Percentiles rank a stretch among this genome's conserved stretches.
phyloP scores from a whole-genome alignment of 2,888 invertebrate species.

The Archaeoteleia sp. region DNA sequence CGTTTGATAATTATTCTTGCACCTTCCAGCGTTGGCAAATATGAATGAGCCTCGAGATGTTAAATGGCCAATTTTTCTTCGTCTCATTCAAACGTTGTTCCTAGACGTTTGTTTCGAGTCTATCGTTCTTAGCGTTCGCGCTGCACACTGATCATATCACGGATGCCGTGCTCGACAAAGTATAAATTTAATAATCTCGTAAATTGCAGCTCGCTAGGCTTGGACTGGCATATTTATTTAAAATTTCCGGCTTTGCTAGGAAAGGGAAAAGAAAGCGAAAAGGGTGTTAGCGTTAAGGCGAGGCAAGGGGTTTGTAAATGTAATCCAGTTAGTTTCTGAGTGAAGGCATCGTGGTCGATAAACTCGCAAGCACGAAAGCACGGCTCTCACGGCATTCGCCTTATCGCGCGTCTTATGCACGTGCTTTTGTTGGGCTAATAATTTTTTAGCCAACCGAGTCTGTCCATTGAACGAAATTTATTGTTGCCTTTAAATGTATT shows the following conservation, averaged over 20 bases:
- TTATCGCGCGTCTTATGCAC: constrained; percentile 48
- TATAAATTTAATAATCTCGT: constrained; percentile 46
- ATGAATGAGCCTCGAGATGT: background rate
- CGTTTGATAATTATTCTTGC: no score
- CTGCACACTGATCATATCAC: constrained; percentile 26
- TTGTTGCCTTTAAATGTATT: background rate
- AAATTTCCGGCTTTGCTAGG: constrained; percentile 39
- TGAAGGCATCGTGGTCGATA: constrained; percentile 58
- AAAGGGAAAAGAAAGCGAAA: constrained; percentile 24
- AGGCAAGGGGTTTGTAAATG: constrained; percentile 51
- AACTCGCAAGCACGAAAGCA: constrained; percentile 56
- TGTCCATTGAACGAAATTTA: background rate
- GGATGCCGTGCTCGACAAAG: constrained; percentile 28
- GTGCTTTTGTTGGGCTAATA: constrained; percentile 25
- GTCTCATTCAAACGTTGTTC: background rate
- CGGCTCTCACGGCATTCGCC: constrained; percentile 54
- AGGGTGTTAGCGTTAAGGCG: constrained; percentile 18
- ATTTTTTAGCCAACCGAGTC: background rate
- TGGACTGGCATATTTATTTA: constrained; percentile 44
- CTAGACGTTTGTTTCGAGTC: background rate
- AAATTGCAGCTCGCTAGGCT: constrained; percentile 39
- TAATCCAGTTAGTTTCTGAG: constrained; percentile 59
- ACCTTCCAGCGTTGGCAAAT: no score
- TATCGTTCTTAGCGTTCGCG: constrained; percentile 11
- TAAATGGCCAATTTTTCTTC: background rate